These are phyloP conservation scores for Equus quagga DNA, from an alignment of 2,113 vertebrate species.

Conservation along the genomic window DNA sequence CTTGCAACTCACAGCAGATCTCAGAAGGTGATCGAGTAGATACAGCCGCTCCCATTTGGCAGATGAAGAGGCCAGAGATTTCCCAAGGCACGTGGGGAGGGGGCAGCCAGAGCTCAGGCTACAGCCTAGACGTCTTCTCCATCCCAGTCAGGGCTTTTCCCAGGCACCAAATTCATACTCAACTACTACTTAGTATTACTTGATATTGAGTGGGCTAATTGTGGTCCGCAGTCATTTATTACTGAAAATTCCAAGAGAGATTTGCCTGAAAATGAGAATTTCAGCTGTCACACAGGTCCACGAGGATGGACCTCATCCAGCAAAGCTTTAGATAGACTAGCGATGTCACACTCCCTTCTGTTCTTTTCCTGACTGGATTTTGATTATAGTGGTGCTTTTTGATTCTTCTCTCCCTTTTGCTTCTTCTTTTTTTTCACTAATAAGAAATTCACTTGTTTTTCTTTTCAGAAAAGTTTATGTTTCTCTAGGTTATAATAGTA, in stretches of 20 bases:
- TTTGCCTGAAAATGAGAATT: neutral
- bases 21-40: neutral
- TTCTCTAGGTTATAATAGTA: neutral
- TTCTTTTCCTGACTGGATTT: neutral
- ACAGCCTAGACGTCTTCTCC: neutral
- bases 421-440: neutral
- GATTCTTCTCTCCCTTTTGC: neutral
- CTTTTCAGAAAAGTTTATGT: neutral
- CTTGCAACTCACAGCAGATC: neutral
- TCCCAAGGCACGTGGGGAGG: accelerated
- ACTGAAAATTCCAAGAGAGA: neutral
- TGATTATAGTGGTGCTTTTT: neutral
- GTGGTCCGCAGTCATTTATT: neutral
- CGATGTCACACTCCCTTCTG: accelerated
- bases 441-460: neutral
- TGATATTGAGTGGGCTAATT: neutral
- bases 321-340: accelerated
- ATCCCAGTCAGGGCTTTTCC: too few species aligned
- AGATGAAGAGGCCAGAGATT: neutral
- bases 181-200: neutral
- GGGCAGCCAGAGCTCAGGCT: too few species aligned
- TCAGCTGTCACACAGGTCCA: neutral
- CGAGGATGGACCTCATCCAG: neutral
- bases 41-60: neutral
- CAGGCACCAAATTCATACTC: neutral